Evolutionary conservation across 2,888 invertebrate species (phyloP).

Genomic region (Petrolisthes cinctipes): DNA sequence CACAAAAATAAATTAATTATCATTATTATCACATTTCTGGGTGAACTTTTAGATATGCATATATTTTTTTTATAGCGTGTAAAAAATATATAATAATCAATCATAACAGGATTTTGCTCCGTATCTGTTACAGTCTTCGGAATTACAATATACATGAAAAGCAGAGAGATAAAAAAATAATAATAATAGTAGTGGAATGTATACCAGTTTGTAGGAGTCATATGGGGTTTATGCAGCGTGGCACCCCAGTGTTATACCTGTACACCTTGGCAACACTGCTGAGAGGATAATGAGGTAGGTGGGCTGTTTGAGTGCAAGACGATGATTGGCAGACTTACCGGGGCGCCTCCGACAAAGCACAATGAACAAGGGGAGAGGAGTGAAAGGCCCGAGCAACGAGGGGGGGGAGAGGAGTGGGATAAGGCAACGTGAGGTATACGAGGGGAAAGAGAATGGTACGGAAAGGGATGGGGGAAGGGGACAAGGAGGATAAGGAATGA

Average conservation of each 20-base stretch:
- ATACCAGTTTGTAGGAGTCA: no score
- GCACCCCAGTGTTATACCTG: background rate
- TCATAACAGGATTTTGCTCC: no score
- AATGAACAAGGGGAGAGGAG: conserved; percentile 19
- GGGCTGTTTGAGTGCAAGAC: conserved; percentile 16
- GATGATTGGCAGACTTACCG: conserved; percentile 36
- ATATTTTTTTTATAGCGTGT: no score
- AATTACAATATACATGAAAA: no score
- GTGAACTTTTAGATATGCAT: no score
- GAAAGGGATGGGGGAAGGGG: background rate
- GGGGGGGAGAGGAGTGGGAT: background rate
- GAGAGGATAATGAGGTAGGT: conserved; percentile 32
- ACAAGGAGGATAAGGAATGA: background rate
- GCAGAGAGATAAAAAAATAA: no score
- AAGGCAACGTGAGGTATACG: background rate
- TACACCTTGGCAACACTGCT: conserved; percentile 13
- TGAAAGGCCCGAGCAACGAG: background rate
- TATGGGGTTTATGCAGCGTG: background rate
- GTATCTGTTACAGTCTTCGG: no score
- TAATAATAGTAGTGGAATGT: no score
- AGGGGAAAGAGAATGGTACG: background rate
- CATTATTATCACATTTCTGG: no score
- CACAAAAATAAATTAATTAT: no score
- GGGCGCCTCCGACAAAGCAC: conserved; percentile 8
- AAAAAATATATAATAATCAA: no score